These are phyloP conservation scores for Dallia pectoralis DNA, from an alignment of 2,797 vertebrate species.

Conservation along the genomic window DNA sequence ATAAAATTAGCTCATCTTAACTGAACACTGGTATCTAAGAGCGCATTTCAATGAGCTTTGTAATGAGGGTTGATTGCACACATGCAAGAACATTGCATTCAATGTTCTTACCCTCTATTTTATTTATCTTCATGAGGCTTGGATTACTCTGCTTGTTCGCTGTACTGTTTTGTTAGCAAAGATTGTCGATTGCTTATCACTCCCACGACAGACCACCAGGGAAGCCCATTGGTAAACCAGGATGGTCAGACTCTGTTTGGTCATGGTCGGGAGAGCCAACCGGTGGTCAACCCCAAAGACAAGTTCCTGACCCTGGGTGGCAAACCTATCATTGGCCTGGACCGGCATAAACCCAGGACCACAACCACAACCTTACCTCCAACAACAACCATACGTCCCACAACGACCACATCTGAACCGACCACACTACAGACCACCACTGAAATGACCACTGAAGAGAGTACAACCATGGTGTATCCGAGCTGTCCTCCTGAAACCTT, in stretches of 20 bases:
- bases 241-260: constrained; percentile 94
- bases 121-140: background rate
- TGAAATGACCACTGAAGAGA: constrained; percentile 69
- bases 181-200: background rate
- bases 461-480: constrained; percentile 62
- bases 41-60: background rate
- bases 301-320: constrained; percentile 92
- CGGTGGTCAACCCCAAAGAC: constrained; percentile 90
- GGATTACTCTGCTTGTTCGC: background rate
- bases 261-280: constrained; percentile 85
- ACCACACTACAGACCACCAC: constrained; percentile 75
- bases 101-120: background rate
- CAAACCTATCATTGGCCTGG: constrained; percentile 89
- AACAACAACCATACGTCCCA: constrained; percentile 65
- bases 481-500: constrained; percentile 90
- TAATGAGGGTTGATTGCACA: background rate
- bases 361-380: constrained; percentile 66
- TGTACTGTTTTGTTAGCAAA: background rate
- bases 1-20: constrained; percentile 10
- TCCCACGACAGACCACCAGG: constrained; percentile 81
- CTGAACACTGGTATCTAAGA: background rate
- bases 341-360: constrained; percentile 77
- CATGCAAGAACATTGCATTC: too few species aligned
- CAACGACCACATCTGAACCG: constrained; percentile 74
- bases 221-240: constrained; percentile 88